Evolutionary conservation across 2,113 vertebrate species (phyloP), one percentile per base, ranked within the genome.

Genomic region (Silurus glanis): DNA sequence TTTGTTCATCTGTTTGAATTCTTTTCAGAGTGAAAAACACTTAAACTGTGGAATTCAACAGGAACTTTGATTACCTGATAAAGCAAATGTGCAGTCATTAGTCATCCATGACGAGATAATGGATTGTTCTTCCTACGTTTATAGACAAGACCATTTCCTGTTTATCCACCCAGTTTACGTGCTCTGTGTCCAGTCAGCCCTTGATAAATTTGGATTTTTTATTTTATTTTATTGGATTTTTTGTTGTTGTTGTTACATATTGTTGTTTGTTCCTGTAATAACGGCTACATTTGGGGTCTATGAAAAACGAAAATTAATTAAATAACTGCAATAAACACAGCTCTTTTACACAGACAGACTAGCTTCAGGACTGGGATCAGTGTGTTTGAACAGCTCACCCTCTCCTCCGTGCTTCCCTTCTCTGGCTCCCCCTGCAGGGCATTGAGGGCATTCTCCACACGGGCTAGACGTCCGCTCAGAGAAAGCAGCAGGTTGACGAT

Each of bases 401-500:
- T 91, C 90, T 99, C 97, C 86, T 96, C 96, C 0, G 90, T 83
- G 87, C 88, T 95, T 88, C 94, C 94, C 0, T 90, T 83, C 0
- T 75, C 66, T 19, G 84, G 78, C 78, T 85, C 86, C 85, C 94
- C 89, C 87, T 95, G 92, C 58, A 98, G 93, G 69, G 93, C 90
- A 0, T 91, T 92, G 59, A 99, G 93, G 67, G 96, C 92, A 0
- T 96, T 96, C 92, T 99, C 96, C 55, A 99, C 96, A 0, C 97
- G 96, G 13, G 97, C 96, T 92, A 98, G 92, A 13, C 97, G 96
- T 25, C 97, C 96, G 0, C 97, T 98, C 88, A 99, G 96, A 7
- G 98, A 99, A 19, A 99, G 95, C 92, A 99, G 93, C 93, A 99
- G 95, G 94, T 97, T 97, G 23, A 99, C 97, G 19, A 99, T 97